Percentiles rank a stretch among this genome's conserved stretches.
These are phyloP conservation scores for Osmerus mordax DNA, from an alignment of 2,113 vertebrate genomes.

Conservation along the genomic window DNA sequence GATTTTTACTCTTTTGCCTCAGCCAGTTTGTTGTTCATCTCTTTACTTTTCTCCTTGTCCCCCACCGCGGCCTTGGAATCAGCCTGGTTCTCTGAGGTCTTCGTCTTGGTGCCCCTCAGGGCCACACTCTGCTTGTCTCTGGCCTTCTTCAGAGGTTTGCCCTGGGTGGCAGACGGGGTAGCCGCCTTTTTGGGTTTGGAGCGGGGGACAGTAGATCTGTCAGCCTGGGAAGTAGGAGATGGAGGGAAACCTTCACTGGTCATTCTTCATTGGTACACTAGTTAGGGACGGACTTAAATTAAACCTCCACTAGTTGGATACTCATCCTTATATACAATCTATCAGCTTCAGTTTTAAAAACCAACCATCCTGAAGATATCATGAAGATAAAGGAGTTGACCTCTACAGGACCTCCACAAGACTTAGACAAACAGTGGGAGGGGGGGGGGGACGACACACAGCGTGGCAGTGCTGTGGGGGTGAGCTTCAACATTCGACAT, in stretches of 20 bases:
- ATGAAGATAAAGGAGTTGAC: too few relatives aligned
- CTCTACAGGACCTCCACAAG: too few relatives aligned
- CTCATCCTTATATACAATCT: too few relatives aligned
- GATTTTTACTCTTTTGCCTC: constrained; percentile 99
- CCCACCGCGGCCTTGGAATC: constrained; percentile 73
- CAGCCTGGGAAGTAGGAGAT: constrained; percentile 75
- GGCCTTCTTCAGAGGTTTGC: constrained; percentile 86
- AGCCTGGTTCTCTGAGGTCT: constrained; percentile 72
- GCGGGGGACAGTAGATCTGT: constrained; percentile 78
- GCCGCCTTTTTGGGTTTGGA: constrained; percentile 91
- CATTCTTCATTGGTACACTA: too few relatives aligned
- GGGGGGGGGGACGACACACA: not conserved
- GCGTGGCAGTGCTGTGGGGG: not conserved
- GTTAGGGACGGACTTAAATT: too few relatives aligned
- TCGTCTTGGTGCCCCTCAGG: constrained; percentile 85
- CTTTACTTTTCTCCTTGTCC: constrained; percentile 96
- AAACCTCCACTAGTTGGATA: too few relatives aligned
- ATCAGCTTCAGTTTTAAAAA: too few relatives aligned
- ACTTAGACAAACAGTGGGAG: not conserved
- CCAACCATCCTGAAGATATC: too few relatives aligned
- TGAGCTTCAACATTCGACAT: not conserved
- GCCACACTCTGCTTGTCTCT: constrained; percentile 69
- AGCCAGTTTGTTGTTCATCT: constrained; percentile 99
- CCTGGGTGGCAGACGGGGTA: constrained; percentile 75
- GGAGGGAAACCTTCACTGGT: too few relatives aligned